Conservation (phyloP, 2,797 vertebrate species). For the Sciurus carolinensis region DNA sequence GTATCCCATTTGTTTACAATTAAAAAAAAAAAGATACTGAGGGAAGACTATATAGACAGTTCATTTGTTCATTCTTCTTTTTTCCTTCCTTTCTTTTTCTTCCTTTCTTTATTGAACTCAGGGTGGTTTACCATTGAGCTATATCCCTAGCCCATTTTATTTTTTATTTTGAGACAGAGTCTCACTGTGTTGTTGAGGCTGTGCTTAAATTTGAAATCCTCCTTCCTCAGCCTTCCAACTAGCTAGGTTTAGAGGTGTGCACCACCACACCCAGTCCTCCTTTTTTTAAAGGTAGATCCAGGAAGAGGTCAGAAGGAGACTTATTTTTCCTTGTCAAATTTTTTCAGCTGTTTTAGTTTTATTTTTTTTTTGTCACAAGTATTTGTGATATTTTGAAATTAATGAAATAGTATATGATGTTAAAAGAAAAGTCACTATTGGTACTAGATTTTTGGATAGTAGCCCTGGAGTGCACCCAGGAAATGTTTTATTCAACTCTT, state of each 20-base stretch:
- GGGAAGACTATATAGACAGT: background rate
- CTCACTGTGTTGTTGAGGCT: no score
- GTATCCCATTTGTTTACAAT: no score
- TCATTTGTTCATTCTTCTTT: no score
- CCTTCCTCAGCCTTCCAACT: no score
- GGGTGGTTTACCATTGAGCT: no score
- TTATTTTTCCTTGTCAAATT: background rate
- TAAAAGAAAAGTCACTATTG: background rate
- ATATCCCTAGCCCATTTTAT: no score
- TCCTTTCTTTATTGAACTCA: no score
- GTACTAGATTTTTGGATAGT: slow-evolving; percentile 44
- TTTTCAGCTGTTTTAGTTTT: background rate
- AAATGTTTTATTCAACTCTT: slow-evolving; percentile 56
- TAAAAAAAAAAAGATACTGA: background rate
- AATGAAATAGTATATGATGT: slow-evolving; percentile 5
- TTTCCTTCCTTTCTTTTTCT: no score
- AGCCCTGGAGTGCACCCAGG: background rate
- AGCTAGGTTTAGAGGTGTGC: no score
- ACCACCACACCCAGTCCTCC: background rate
- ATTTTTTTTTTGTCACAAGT: background rate
- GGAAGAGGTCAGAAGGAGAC: background rate
- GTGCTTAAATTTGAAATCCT: no score
- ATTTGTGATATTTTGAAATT: slow-evolving; percentile 41
- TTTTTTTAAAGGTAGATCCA: background rate
- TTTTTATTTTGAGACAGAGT: no score